These are phyloP conservation scores for Hylaeus volcanicus DNA, from an alignment of 1,140 invertebrate species.

Conservation along the genomic window DNA sequence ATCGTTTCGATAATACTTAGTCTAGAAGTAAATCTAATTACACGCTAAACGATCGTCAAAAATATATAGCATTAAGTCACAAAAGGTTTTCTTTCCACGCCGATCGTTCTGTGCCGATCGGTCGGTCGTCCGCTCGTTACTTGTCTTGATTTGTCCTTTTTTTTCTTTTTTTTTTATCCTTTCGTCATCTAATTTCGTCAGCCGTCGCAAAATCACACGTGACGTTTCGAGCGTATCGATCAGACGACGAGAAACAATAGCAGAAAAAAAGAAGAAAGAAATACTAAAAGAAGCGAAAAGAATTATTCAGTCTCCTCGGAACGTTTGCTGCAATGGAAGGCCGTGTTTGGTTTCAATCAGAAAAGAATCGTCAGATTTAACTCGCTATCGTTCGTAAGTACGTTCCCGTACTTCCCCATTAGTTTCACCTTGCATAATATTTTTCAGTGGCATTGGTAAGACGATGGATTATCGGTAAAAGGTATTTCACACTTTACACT, in stretches of 20 bases:
- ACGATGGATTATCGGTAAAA: constrained; percentile 34
- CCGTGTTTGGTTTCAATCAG: constrained; percentile 55
- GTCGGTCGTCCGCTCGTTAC: background rate
- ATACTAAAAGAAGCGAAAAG: background rate
- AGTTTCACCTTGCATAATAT: background rate
- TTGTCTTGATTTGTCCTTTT: background rate
- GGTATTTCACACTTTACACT: constrained; percentile 17
- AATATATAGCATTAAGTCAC: constrained; percentile 22
- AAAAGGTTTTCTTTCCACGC: background rate
- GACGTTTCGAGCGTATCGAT: background rate
- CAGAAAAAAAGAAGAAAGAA: too few relatives aligned
- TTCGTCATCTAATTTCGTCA: background rate
- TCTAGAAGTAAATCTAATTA: constrained; percentile 42
- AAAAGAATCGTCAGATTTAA: constrained; percentile 31
- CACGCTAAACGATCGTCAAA: constrained; percentile 38
- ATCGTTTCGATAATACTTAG: constrained; percentile 21
- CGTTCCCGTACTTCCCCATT: background rate
- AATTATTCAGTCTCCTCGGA: constrained; percentile 60
- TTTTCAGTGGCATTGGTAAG: constrained; percentile 24
- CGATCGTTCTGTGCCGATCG: constrained; percentile 5
- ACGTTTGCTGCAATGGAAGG: constrained; percentile 58
- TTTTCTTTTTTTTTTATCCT: background rate
- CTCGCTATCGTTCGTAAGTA: constrained; percentile 5
- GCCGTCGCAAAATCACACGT: background rate
- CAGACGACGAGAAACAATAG: constrained; percentile 10